Evolutionary conservation across 2,113 vertebrate species (phyloP), one percentile per base, ranked within the genome.

Genomic region (Pipa parva): DNA sequence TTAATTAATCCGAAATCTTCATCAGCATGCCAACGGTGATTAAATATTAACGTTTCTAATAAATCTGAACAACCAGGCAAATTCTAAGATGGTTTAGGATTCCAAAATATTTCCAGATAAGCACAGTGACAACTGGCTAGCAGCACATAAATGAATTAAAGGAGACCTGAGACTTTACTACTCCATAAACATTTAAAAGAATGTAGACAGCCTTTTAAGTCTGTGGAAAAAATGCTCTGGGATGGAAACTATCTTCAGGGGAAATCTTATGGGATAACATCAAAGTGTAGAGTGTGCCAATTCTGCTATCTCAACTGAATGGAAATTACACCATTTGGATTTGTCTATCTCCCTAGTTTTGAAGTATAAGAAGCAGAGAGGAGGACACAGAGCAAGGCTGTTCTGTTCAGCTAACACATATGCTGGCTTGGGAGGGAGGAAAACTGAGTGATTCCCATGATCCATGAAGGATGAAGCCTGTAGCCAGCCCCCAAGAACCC

Each of bases 371-470:
- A 49, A 49, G 36, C 15, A 18, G 48, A 63, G 21, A 27, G 17
- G 52, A 20, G 27, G 1, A 54, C n/a, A 24, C 25, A n/a, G 3
- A 21, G 63, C 39, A 17, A 55, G 15, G 3, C 9, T 7, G 15
- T 28, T 18, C 8, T 18, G 52, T 9, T 55, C 7, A 29, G 26
- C 52, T 31, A 27, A 31, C 27, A 31, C 5, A 56, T 31, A 28
- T 28, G n/a, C 22, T 28, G 1, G 48, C 15, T 13, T 50, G 28
- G 68, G 42, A 59, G 74, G 60, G 46, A 60, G 76, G 73, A 71
- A 72, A 72, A 72, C 73, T 58, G 39, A 11, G 22, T 0, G 12
- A 73, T 56, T 18, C 51, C 68, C 73, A 9, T 65, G 73, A 79
- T 63, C 74, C 73, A 37, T 63, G 63, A 73, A 77, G 58, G 63